Evolutionary conservation across 2,797 vertebrate genomes (phyloP).

Genomic region (Pelodytes ibericus): DNA sequence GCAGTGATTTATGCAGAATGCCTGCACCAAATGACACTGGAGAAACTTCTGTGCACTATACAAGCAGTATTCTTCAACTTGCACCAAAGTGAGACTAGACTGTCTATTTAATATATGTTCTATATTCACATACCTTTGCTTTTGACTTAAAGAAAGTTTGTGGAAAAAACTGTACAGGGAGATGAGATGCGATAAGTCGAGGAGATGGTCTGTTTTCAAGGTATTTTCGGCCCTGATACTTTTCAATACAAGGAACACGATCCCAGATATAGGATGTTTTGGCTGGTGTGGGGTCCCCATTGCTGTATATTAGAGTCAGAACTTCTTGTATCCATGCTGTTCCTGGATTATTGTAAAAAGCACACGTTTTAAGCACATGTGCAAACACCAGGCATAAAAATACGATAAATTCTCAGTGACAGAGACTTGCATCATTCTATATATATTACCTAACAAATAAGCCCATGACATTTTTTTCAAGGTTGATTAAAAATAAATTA

Average conservation of each 20-base stretch:
- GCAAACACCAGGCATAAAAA: too few relatives aligned
- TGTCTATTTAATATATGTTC: background rate
- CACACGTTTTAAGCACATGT: too few relatives aligned
- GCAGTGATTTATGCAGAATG: too few relatives aligned
- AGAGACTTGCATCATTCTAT: too few relatives aligned
- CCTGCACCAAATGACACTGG: too few relatives aligned
- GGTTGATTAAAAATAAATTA: too few relatives aligned
- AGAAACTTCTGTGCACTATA: too few relatives aligned
- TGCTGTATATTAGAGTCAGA: conserved; percentile 74
- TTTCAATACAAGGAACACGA: conserved; percentile 87
- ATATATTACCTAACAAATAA: too few relatives aligned
- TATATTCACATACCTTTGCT: conserved; percentile 71
- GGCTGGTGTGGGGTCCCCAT: conserved; percentile 68
- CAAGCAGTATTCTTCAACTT: too few relatives aligned
- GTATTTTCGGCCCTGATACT: conserved; percentile 51
- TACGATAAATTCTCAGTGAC: too few relatives aligned
- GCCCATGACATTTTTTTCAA: too few relatives aligned
- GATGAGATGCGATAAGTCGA: conserved; percentile 70
- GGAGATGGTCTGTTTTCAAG: conserved; percentile 59
- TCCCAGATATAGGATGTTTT: conserved; percentile 80
- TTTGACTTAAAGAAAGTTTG: conserved; percentile 71
- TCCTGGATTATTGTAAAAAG: conserved; percentile 65
- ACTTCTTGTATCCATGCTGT: conserved; percentile 92
- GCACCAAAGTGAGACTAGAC: too few relatives aligned
- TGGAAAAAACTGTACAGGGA: conserved; percentile 75